Conservation (phyloP, 2,888 invertebrate species). For the Acrobasis repandana region DNA sequence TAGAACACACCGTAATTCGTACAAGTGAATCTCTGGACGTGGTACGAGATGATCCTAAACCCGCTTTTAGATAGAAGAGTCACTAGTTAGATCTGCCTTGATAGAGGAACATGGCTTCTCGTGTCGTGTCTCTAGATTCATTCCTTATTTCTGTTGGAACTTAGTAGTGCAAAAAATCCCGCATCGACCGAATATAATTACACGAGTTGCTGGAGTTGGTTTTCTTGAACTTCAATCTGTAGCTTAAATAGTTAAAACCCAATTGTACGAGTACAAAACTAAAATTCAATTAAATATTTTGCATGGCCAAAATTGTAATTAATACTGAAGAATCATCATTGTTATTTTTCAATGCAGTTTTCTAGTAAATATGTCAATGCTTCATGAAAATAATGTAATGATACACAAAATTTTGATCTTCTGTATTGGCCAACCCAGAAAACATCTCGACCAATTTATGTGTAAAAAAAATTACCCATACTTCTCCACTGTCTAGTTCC, state of each 20-base stretch:
- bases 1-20: neutral
- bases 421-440: neutral
- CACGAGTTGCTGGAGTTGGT: no score
- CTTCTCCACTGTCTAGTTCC: neutral
- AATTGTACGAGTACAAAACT: no score
- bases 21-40: neutral
- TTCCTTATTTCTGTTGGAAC: neutral
- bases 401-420: neutral
- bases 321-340: no score
- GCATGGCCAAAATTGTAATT: no score
- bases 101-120: slow-evolving; percentile 7
- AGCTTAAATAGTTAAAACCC: no score
- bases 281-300: no score
- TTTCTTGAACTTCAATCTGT: no score
- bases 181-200: neutral
- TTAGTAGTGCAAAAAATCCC: neutral
- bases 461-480: neutral
- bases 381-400: neutral
- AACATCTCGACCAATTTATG: neutral
- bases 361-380: neutral
- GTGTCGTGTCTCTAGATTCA: slow-evolving; percentile 4
- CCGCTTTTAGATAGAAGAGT: slow-evolving; percentile 1
- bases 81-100: slow-evolving; percentile 11
- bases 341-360: no score
- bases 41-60: neutral